Evolutionary conservation across 2,113 vertebrate species (phyloP).

Genomic region (Neodon shergylaensis): DNA sequence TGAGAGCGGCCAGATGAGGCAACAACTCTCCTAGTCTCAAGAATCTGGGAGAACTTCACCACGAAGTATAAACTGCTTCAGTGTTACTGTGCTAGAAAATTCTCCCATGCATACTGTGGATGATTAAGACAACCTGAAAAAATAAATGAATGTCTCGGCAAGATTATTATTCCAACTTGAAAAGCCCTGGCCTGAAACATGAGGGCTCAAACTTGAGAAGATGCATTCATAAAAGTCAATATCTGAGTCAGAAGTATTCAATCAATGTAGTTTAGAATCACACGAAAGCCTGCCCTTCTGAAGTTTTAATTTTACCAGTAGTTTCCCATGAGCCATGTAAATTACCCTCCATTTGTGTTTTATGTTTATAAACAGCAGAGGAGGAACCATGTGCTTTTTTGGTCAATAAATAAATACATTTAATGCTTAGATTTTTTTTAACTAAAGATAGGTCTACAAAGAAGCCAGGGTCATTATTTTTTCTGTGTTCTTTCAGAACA

Average conservation of each 20-base stretch:
- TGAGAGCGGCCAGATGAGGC: not conserved
- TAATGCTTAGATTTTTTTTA: slow-evolving; percentile 19
- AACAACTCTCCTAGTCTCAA: not conserved
- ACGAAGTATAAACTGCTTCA: slow-evolving; percentile 32
- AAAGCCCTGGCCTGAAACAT: slow-evolving; percentile 24
- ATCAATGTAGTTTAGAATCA: not conserved
- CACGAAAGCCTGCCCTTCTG: slow-evolving; percentile 3
- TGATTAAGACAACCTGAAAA: not conserved
- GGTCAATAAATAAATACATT: slow-evolving; percentile 14
- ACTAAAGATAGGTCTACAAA: not conserved
- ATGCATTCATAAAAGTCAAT: slow-evolving; percentile 13
- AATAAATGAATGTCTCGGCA: not conserved
- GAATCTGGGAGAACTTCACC: not conserved
- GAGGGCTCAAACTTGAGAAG: slow-evolving; percentile 41
- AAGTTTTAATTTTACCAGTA: slow-evolving; percentile 41
- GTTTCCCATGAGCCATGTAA: slow-evolving; percentile 44
- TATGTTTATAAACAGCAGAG: slow-evolving; percentile 26
- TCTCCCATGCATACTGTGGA: not conserved
- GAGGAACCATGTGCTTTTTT: not conserved
- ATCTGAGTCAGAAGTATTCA: slow-evolving; percentile 31
- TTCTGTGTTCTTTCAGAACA: slow-evolving; percentile 26
- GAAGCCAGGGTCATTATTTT: not conserved
- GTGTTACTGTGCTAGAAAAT: slow-evolving; percentile 1
- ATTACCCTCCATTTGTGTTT: slow-evolving; percentile 24
- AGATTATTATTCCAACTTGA: slow-evolving; percentile 29